Percentiles rank a stretch among this genome's conserved stretches.
phyloP scores from a whole-genome alignment of 1,140 invertebrate species.

The Rhagoletis zephyria region DNA sequence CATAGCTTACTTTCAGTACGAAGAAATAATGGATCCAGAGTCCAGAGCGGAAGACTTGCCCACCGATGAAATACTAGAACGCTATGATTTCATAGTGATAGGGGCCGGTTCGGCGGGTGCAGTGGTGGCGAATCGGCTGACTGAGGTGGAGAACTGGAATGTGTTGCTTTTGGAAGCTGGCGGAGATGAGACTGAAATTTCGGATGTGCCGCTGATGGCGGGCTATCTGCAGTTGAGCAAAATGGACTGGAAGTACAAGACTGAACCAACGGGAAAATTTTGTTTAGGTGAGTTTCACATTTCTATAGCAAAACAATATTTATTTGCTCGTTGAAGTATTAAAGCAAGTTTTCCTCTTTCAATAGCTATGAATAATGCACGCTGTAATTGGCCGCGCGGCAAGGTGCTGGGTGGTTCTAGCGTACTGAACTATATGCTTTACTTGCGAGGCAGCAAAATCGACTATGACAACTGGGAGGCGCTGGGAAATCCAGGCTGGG shows the following conservation, averaged over 20 bases:
- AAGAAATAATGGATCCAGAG: slow-evolving; percentile 83
- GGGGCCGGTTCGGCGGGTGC: slow-evolving; percentile 94
- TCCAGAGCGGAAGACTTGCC: slow-evolving; percentile 80
- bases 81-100: slow-evolving; percentile 90
- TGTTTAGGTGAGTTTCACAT: slow-evolving; percentile 80
- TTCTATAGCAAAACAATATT: background rate
- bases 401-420: slow-evolving; percentile 76
- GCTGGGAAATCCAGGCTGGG: slow-evolving; percentile 93
- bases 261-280: slow-evolving; percentile 86
- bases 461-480: slow-evolving; percentile 96
- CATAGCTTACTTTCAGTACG: slow-evolving; percentile 87
- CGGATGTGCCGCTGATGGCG: slow-evolving; percentile 89
- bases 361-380: slow-evolving; percentile 83
- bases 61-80: slow-evolving; percentile 78
- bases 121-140: slow-evolving; percentile 90
- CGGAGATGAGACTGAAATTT: slow-evolving; percentile 90
- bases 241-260: slow-evolving; percentile 93
- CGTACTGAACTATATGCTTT: slow-evolving; percentile 97
- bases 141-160: slow-evolving; percentile 86
- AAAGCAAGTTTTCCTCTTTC: slow-evolving; percentile 59
- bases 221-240: slow-evolving; percentile 89
- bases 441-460: slow-evolving; percentile 90
- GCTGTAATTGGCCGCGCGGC: slow-evolving; percentile 91
- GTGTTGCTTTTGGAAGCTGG: slow-evolving; percentile 92
- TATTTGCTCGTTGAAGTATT: too few species aligned